Conservation (phyloP, 30 jellyfish, hydroid and myxozoan species). For the Pelagia noctiluca region DNA sequence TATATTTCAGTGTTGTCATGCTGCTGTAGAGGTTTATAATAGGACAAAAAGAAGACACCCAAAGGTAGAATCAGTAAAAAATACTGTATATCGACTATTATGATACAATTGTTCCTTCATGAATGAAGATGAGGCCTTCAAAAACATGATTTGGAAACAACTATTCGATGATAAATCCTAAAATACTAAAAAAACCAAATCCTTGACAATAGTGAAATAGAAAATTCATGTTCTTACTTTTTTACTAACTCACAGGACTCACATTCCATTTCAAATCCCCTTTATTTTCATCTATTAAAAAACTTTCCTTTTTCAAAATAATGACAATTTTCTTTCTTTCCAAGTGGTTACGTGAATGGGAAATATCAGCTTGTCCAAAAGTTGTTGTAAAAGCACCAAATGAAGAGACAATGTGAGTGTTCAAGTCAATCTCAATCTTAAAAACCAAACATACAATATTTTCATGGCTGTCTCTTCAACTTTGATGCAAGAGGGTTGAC, state of each 20-base stretch:
- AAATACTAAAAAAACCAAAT: no score
- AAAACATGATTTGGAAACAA: no score
- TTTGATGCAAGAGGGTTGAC: not conserved
- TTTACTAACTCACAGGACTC: not conserved
- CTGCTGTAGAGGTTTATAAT: conserved; percentile 89
- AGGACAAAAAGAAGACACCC: conserved; percentile 83
- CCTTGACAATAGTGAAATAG: no score
- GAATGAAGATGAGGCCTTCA: no score
- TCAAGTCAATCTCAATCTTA: not conserved
- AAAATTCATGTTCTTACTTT: not conserved
- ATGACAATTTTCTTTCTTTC: not conserved
- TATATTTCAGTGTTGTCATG: conserved; percentile 89
- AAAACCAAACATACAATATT: no score
- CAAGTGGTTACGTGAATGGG: conserved; percentile 89
- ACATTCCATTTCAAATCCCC: not conserved
- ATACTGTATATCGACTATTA: no score
- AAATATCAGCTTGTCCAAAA: conserved; percentile 84
- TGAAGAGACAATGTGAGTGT: conserved; percentile 86
- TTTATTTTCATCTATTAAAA: no score
- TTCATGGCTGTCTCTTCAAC: no score
- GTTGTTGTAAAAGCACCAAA: conserved; percentile 90
- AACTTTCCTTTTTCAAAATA: no score
- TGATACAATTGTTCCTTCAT: no score
- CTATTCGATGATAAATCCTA: no score
- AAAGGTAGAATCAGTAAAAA: conserved; percentile 72